Evolutionary conservation across 2,888 invertebrate species (phyloP).

Genomic region (Polyploca ridens): DNA sequence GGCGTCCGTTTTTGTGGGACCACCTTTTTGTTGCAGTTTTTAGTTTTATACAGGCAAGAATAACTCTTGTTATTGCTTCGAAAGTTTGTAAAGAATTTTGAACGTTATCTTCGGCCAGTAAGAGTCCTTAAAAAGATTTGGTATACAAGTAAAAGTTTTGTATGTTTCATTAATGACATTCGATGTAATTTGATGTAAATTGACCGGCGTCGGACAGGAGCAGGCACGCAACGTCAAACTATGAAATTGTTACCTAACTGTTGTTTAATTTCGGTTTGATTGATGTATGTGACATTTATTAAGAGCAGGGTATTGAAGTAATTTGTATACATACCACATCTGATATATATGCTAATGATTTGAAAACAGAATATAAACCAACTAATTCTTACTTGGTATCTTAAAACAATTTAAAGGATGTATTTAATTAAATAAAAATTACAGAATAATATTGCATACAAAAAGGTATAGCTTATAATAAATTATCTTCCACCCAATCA

Average conservation of each 20-base stretch:
- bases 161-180: slow-evolving; percentile 76
- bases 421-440: background rate
- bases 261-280: slow-evolving; percentile 68
- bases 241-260: slow-evolving; percentile 76
- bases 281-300: slow-evolving; percentile 59
- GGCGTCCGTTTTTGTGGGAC: slow-evolving; percentile 73
- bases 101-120: slow-evolving; percentile 47
- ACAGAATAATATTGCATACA: background rate
- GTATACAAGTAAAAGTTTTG: slow-evolving; percentile 45
- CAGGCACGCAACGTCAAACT: slow-evolving; percentile 81
- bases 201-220: slow-evolving; percentile 67
- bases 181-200: slow-evolving; percentile 81
- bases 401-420: no score
- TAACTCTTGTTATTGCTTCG: slow-evolving; percentile 27
- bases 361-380: no score
- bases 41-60: slow-evolving; percentile 62
- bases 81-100: slow-evolving; percentile 42
- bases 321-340: no score
- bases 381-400: no score
- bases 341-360: no score
- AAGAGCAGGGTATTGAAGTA: slow-evolving; percentile 13
- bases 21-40: slow-evolving; percentile 80
- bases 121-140: slow-evolving; percentile 37
- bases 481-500: slow-evolving; percentile 47
- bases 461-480: slow-evolving; percentile 21